These are phyloP conservation scores for Mythimna loreyi DNA, from an alignment of 2,888 invertebrate genomes.

Conservation along the genomic window DNA sequence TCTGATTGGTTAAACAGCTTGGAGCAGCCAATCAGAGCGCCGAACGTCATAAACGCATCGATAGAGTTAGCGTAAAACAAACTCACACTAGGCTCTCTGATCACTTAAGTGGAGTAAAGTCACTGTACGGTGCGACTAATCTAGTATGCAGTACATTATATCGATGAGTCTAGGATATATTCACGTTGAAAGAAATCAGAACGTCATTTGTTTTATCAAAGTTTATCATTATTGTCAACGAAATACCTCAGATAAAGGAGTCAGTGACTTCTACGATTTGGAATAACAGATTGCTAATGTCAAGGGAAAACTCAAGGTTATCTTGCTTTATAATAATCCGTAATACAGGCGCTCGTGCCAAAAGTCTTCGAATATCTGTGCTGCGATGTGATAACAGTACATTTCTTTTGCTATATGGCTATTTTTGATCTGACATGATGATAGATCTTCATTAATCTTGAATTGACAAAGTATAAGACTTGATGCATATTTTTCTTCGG, in stretches of 20 bases:
- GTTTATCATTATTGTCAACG: slow-evolving; percentile 61
- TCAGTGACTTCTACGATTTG: slow-evolving; percentile 66
- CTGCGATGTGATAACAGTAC: slow-evolving; percentile 1
- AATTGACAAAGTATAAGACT: too few species aligned
- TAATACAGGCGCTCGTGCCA: slow-evolving; percentile 35
- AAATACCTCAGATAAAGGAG: slow-evolving; percentile 64
- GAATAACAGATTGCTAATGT: slow-evolving; percentile 61
- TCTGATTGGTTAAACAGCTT: too few species aligned
- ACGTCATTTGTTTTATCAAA: slow-evolving; percentile 28
- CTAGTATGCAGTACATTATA: too few species aligned
- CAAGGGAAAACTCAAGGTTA: slow-evolving; percentile 67
- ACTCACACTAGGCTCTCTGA: too few species aligned
- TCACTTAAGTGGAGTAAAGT: too few species aligned
- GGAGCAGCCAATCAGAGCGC: too few species aligned
- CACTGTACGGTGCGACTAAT: too few species aligned
- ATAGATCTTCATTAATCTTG: slow-evolving; percentile 3
- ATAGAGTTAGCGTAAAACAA: too few species aligned
- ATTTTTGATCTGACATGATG: slow-evolving; percentile 3
- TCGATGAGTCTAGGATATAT: neutral
- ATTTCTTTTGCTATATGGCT: neutral
- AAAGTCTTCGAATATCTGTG: slow-evolving; percentile 26
- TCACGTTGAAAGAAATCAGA: slow-evolving; percentile 21
- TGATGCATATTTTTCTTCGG: too few species aligned
- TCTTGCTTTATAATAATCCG: slow-evolving; percentile 36
- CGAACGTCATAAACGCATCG: too few species aligned